Evolutionary conservation across 2,888 invertebrate genomes (phyloP).

Genomic region (Chelonus formosanus): DNA sequence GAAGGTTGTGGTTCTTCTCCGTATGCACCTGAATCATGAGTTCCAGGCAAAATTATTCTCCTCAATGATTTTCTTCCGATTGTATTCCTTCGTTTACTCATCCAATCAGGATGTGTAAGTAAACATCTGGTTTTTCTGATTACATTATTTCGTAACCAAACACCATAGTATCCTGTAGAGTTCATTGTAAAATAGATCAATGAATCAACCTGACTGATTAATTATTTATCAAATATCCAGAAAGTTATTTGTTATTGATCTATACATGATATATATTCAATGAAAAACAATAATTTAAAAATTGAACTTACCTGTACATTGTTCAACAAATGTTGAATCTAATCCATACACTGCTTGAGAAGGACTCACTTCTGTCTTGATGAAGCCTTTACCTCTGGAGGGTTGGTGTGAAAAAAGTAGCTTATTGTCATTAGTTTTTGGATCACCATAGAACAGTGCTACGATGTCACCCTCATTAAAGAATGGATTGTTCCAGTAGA

Average conservation of each 20-base stretch:
- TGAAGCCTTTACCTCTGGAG: neutral
- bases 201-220: no score
- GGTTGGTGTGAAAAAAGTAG: neutral
- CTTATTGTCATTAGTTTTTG: neutral
- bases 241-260: neutral
- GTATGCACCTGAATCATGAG: slow-evolving; percentile 13
- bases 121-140: neutral
- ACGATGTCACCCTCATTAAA: neutral
- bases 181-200: neutral
- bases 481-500: neutral
- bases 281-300: neutral
- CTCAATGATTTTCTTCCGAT: neutral
- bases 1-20: neutral
- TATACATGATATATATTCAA: neutral
- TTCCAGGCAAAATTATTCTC: slow-evolving; percentile 13
- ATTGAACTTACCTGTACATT: neutral
- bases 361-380: neutral
- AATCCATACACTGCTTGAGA: neutral
- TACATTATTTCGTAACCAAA: slow-evolving; percentile 3
- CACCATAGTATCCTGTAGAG: slow-evolving; percentile 3
- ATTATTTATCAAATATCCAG: no score
- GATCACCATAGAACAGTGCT: neutral
- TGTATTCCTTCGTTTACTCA: neutral
- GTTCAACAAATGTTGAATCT: neutral
- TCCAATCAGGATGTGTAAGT: slow-evolving; percentile 20